Base-by-base conservation (phyloP, 2,888 invertebrate genomes). In the Xestobium rufovillosum region DNA sequence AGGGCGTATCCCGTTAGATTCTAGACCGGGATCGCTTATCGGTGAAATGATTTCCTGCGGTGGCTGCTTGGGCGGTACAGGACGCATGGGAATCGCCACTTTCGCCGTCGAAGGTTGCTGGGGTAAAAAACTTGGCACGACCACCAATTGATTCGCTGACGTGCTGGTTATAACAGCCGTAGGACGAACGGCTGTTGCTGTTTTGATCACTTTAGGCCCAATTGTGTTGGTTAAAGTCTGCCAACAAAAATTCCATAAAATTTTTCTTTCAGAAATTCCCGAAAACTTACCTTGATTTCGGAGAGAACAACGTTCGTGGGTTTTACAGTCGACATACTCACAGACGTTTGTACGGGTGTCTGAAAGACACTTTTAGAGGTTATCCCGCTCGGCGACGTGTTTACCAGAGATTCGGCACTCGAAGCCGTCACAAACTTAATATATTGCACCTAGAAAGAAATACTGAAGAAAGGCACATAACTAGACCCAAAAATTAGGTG, bases 371-470 rank as follows among this genome's bases (percentile, higher is more conserved):
- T 39, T 13, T 32, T 42, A 4, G 13, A 6, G 8, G 53, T 49
- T 26, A 46, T 51, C 19, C 48, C 46, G 12, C 51, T 47, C 10
- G 49, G 60, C 23, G 59, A 57, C 32, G 65, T 57, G 17, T 60
- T 53, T 14, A 65, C 62, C 9, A 60, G 61, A 10, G 70, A 58
- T 32, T 73, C 75, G 29, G 51, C 47, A 34, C 49, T 43, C 38
- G 45, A 48, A 11, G 60, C 47, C 2, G 77, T 76, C 16, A 83
- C 76, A 44, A 84, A 68, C 46, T 82, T 72, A 10, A 84, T 80
- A 56, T 81, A 83, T 55, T 83, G 83, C 42, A 83, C 72, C 76
- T 76, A 56, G 27, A 59, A 59, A 31, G 26, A 33, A 33, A 33
- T 12, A 19, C 40, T 40, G 19, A 14, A 28, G n/a, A n/a, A n/a